Evolutionary conservation across 2,113 vertebrate species (phyloP).

Genomic region (Pseudorasbora parva): DNA sequence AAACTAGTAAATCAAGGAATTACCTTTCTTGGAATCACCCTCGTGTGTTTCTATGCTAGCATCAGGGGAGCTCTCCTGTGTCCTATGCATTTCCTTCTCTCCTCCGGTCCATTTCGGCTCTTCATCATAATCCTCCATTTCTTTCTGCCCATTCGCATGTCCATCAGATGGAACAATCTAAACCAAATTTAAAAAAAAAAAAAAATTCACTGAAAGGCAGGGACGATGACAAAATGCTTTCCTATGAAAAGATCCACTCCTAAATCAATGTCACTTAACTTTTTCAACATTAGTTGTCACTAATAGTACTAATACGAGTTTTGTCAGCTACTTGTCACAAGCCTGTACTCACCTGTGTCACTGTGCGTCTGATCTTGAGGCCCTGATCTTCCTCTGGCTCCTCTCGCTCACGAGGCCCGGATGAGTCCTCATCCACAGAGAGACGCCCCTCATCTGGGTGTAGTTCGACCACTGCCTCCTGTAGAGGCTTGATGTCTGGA

Average conservation of each 20-base stretch:
- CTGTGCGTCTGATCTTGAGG: conserved; percentile 89
- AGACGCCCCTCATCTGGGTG: conserved; percentile 87
- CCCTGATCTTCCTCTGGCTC: conserved; percentile 76
- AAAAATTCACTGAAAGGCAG: not conserved
- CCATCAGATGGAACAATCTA: conserved; percentile 84
- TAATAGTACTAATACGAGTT: too few species aligned
- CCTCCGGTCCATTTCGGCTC: conserved; percentile 70
- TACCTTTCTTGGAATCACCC: conserved; percentile 83
- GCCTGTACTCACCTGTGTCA: conserved; percentile 81
- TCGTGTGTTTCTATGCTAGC: conserved; percentile 75
- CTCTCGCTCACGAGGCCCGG: conserved; percentile 62
- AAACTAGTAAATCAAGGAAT: conserved; percentile 14
- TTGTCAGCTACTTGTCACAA: not conserved
- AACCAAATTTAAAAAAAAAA: not conserved
- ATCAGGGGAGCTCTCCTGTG: conserved; percentile 70
- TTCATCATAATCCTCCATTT: conserved; percentile 71
- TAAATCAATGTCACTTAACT: not conserved
- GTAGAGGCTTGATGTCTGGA: conserved; percentile 85
- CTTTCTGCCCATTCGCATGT: conserved; percentile 86
- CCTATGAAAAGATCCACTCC: not conserved
- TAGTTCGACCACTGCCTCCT: conserved; percentile 87
- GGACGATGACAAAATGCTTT: not conserved
- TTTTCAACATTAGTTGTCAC: too few species aligned
- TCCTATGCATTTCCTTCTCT: conserved; percentile 58
- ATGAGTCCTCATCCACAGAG: conserved; percentile 84